Conservation (phyloP, 2,113 vertebrate genomes). For the Petrocephalus microphthalmus region DNA sequence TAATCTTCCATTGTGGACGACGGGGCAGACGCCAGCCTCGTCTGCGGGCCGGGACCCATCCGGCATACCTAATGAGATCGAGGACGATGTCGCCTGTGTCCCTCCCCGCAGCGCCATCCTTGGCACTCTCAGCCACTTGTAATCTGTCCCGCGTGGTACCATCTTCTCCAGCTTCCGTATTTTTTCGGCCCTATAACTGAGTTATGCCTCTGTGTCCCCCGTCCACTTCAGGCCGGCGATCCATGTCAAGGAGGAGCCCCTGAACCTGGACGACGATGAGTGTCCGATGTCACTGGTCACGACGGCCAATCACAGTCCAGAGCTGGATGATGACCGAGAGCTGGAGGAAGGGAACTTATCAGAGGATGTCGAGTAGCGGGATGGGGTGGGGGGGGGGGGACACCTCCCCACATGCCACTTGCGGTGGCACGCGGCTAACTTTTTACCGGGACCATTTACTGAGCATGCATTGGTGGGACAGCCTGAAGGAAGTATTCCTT, state of each 20-base stretch:
- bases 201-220: not conserved
- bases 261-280: slow-evolving; percentile 95
- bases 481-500: slow-evolving; percentile 89
- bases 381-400: slow-evolving; percentile 53
- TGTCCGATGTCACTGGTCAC: slow-evolving; percentile 98
- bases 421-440: slow-evolving; percentile 81
- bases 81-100: not conserved
- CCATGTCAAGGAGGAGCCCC: slow-evolving; percentile 96
- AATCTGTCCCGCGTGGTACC: not conserved
- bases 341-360: slow-evolving; percentile 98
- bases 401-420: slow-evolving; percentile 72
- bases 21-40: not conserved
- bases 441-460: slow-evolving; percentile 99
- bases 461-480: slow-evolving; percentile 90
- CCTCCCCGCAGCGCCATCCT: not conserved
- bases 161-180: not conserved
- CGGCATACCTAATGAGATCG: slow-evolving; percentile 21
- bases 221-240: slow-evolving; percentile 77
- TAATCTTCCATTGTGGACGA: slow-evolving; percentile 3
- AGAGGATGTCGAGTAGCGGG: slow-evolving; percentile 92
- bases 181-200: not conserved
- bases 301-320: slow-evolving; percentile 97
- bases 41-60: not conserved
- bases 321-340: slow-evolving; percentile 95
- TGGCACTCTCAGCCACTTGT: not conserved